Evolutionary conservation across 2,888 invertebrate species (phyloP).

Genomic region (Mythimna pallens): DNA sequence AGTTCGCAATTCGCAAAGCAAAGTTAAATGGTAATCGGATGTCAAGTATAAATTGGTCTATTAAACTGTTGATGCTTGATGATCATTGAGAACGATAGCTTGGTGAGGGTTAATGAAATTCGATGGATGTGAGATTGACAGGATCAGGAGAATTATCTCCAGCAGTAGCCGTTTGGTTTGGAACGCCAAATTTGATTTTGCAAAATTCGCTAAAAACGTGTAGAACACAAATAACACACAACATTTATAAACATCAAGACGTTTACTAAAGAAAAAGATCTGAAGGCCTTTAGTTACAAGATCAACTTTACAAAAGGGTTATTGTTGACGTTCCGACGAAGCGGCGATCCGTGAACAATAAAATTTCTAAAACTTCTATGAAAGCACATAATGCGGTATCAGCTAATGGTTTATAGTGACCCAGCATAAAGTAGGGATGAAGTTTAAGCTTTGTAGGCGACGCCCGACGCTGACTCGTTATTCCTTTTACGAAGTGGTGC

Average conservation of each 20-base stretch:
- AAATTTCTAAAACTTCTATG: conserved; percentile 80
- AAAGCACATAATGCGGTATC: conserved; percentile 76
- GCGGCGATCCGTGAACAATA: conserved; percentile 78
- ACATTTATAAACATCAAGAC: conserved; percentile 51
- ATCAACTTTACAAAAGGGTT: conserved; percentile 69
- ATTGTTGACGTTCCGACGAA: conserved; percentile 75
- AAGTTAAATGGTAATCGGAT: conserved; percentile 82
- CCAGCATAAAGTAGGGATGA: conserved; percentile 78
- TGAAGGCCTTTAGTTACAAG: conserved; percentile 45
- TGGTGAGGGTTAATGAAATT: too few species aligned
- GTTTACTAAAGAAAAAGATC: conserved; percentile 50
- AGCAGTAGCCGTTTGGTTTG: not conserved
- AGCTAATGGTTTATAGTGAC: conserved; percentile 85
- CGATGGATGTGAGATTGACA: too few species aligned
- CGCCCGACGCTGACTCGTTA: conserved; percentile 74
- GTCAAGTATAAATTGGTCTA: conserved; percentile 64
- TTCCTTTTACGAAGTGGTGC: conserved; percentile 68
- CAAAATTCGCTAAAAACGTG: conserved; percentile 37
- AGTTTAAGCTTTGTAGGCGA: conserved; percentile 80
- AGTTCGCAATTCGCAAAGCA: conserved; percentile 77
- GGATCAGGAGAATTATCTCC: too few species aligned
- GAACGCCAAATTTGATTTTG: not conserved
- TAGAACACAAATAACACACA: conserved; percentile 51
- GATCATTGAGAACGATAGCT: conserved; percentile 6
- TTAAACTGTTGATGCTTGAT: conserved; percentile 27